Percentiles rank a stretch among this genome's conserved stretches.
phyloP scores from a whole-genome alignment of 1,140 invertebrate genomes.

The Neelides sp. region DNA sequence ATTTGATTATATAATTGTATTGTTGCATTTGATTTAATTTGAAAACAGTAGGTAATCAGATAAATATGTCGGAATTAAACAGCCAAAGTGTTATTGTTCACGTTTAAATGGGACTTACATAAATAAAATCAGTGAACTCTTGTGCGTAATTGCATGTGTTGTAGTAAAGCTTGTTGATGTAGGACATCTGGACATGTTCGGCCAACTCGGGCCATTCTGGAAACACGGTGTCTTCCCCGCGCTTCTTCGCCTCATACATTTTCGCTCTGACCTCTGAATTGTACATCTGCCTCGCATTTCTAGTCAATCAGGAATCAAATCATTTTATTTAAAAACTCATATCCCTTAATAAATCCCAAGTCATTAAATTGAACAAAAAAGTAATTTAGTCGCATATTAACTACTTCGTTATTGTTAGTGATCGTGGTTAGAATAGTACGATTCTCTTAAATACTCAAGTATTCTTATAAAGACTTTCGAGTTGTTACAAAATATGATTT shows the following conservation, averaged over 20 bases:
- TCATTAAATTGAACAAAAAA: not conserved
- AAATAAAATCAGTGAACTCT: constrained; percentile 13
- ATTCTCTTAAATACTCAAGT: no score
- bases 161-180: constrained; percentile 15
- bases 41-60: not conserved
- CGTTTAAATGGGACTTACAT: constrained; percentile 5
- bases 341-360: not conserved
- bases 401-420: not conserved
- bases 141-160: constrained; percentile 5
- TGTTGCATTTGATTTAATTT: not conserved
- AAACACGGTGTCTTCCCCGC: not conserved
- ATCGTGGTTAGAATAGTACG: no score
- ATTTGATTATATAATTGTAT: not conserved
- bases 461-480: no score
- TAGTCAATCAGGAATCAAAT: no score
- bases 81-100: no score
- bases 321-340: no score
- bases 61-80: not conserved
- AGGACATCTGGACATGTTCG: not conserved
- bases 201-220: constrained; percentile 9
- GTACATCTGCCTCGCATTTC: constrained; percentile 3
- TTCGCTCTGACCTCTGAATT: not conserved
- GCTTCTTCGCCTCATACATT: not conserved
- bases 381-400: not conserved
- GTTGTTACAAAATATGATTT: no score